A percentile compares a stretch with the other conserved stretches of the same genome.
Conservation (phyloP, 2,797 vertebrate species). For the Mormyrops boulengeri region DNA sequence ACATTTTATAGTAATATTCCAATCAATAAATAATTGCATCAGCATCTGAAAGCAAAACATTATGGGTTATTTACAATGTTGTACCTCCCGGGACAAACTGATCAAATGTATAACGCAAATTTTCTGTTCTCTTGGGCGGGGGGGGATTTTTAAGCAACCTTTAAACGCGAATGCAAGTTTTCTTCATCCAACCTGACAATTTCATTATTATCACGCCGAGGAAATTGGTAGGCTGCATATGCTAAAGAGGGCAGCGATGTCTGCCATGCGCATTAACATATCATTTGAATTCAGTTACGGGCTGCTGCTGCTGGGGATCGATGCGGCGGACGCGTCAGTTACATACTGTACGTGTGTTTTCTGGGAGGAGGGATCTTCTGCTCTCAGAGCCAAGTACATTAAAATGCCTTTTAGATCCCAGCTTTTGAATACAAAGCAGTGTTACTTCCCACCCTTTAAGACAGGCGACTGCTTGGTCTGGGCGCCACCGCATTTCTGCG, state of each 20-base stretch:
- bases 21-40: neutral
- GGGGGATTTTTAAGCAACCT: neutral
- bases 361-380: constrained; percentile 51
- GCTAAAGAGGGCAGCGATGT: constrained; percentile 67
- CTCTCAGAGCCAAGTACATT: constrained; percentile 71
- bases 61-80: neutral
- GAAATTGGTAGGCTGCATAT: constrained; percentile 56
- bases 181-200: constrained; percentile 38
- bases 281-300: constrained; percentile 70
- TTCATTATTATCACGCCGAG: constrained; percentile 44
- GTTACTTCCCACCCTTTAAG: constrained; percentile 59
- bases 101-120: neutral
- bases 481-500: constrained; percentile 68
- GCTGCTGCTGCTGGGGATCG: constrained; percentile 62
- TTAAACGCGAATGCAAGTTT: constrained; percentile 25
- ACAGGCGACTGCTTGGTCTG: constrained; percentile 69
- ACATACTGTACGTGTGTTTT: constrained; percentile 55
- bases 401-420: constrained; percentile 61
- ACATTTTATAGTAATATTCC: neutral
- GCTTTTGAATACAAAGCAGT: constrained; percentile 63
- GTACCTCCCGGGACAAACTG: neutral
- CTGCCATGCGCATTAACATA: constrained; percentile 65
- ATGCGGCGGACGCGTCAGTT: constrained; percentile 54
- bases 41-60: neutral
- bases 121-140: neutral